A percentile compares a stretch with the other conserved stretches of the same genome.
These are phyloP conservation scores for Lepeophtheirus salmonis DNA, from an alignment of 1,140 invertebrate genomes.

Conservation along the genomic window DNA sequence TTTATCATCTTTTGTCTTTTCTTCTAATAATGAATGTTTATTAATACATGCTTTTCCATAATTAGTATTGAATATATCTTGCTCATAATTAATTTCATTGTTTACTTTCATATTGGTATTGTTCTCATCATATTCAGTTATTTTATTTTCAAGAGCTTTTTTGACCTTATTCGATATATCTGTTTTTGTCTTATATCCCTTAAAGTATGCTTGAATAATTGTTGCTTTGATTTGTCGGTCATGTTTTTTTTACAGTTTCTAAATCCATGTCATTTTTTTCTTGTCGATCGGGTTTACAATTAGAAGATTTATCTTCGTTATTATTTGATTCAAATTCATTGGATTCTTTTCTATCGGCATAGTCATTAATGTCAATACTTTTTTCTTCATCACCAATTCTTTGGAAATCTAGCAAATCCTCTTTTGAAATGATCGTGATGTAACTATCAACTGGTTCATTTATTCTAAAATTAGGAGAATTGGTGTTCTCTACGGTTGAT, in stretches of 20 bases:
- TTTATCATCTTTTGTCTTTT: neutral
- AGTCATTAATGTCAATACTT: too few species aligned
- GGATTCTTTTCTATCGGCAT: neutral
- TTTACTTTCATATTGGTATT: neutral
- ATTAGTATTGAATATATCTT: neutral
- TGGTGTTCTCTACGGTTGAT: too few species aligned
- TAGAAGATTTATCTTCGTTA: constrained; percentile 40
- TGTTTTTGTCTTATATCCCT: constrained; percentile 40
- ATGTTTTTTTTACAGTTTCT: constrained; percentile 36
- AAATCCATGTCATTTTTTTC: constrained; percentile 28
- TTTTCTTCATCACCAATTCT: too few species aligned
- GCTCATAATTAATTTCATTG: neutral
- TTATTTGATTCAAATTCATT: constrained; percentile 24
- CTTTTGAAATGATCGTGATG: too few species aligned
- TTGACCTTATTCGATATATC: constrained; percentile 34
- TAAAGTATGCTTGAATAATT: constrained; percentile 44
- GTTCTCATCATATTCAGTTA: neutral
- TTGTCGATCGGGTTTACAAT: neutral
- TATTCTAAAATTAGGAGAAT: too few species aligned
- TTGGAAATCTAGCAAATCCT: too few species aligned
- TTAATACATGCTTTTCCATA: too few species aligned
- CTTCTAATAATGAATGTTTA: too few species aligned
- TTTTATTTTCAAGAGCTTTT: constrained; percentile 20
- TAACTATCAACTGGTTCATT: too few species aligned
- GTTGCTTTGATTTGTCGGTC: constrained; percentile 43